Evolutionary conservation across 2,888 invertebrate genomes (phyloP).

Genomic region (Tinea trinotella): DNA sequence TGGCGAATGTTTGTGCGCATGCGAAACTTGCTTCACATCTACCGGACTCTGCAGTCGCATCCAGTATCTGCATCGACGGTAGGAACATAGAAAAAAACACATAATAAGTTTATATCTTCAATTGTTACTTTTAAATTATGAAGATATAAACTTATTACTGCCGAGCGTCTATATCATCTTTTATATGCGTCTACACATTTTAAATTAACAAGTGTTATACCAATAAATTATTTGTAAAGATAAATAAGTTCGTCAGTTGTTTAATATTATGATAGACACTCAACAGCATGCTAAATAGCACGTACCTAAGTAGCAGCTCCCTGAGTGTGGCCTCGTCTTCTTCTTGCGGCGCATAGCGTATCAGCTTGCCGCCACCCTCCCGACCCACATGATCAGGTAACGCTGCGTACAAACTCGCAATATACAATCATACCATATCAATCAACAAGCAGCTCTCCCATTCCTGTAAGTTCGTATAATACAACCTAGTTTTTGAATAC

Average conservation of each 20-base stretch:
- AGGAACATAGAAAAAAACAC: not conserved
- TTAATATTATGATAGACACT: constrained; percentile 14
- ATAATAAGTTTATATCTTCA: constrained; percentile 6
- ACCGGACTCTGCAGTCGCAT: constrained; percentile 13
- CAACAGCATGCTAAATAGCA: constrained; percentile 26
- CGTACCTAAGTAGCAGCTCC: constrained; percentile 94
- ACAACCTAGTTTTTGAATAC: not conserved
- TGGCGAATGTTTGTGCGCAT: constrained; percentile 13
- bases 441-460: not conserved
- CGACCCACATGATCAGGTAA: constrained; percentile 70
- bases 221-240: no score
- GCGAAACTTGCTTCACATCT: constrained; percentile 6
- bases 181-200: no score
- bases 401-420: constrained; percentile 37
- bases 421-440: constrained; percentile 10
- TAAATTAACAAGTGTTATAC: no score
- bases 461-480: not conserved
- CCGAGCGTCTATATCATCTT: constrained; percentile 6
- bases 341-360: constrained; percentile 87
- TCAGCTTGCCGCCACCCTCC: constrained; percentile 74
- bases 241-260: constrained; percentile 13
- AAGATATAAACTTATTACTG: not conserved
- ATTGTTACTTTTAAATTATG: constrained; percentile 1
- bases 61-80: constrained; percentile 14
- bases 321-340: constrained; percentile 95